Evolutionary conservation across 37 sponge, comb jelly and placozoan species (phyloP), one percentile per base, ranked within the genome.

Genomic region (Lycopodina hypogea): DNA sequence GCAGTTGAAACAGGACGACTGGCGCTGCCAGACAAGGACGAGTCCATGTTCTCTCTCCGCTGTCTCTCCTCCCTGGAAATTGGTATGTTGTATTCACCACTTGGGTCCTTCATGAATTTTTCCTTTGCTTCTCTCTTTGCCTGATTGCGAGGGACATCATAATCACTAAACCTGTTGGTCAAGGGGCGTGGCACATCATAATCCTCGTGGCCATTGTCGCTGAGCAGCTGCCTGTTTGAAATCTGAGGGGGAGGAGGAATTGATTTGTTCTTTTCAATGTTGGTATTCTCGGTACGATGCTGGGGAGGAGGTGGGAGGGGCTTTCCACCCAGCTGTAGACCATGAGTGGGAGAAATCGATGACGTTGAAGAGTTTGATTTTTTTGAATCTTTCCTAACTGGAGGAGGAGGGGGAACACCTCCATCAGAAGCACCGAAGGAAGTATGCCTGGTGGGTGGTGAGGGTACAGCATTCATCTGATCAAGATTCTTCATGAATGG

Each of bases 1-100:
- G 57, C 65, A 51, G 63, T 38, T 12, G 87, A 86, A 19, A 75
- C 24, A 15, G 87, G 87, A 41, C 85, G 50, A 67, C 76, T 76
- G 40, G 18, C 74, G n/a, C 37, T 77, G 51, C 68, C 34, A 3
- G 76, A 76, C 15, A 75, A 62, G 23, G 65, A 57, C 22, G 69
- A 57, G 11, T 24, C 19, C 74, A 45, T 73, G 23, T 68, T 75
- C 69, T 83, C 84, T 29, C 67, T 68, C 42, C 76, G 35, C 59
- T 42, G 32, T 14, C 71, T 51, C 35, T 84, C 84, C 14, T 55
- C 70, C 50, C 33, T 67, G 2, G 69, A 52, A 21, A 60, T 22
- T 8, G 86, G 86, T 26, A 59, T 32, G 39, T 74, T 75, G 42
- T 79, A 73, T 24, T 86, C 86, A 22, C 29, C 21, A 38, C 18